These are phyloP conservation scores for Spinibarbus caldwelli DNA, from an alignment of 2,797 vertebrate genomes.

Conservation along the genomic window DNA sequence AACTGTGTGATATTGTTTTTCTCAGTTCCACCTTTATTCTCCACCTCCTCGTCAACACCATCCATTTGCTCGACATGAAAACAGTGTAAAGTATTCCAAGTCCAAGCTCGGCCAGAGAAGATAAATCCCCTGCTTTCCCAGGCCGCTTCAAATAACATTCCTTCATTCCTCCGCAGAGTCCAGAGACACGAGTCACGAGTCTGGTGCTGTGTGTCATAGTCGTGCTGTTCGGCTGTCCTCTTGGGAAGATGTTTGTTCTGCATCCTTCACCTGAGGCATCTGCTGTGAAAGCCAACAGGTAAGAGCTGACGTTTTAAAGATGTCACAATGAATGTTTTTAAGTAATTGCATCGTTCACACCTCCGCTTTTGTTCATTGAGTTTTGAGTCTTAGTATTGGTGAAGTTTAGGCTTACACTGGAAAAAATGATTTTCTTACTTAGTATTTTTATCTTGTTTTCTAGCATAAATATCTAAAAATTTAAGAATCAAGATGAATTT, in stretches of 20 bases:
- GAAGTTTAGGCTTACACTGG: too few species aligned
- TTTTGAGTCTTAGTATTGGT: too few species aligned
- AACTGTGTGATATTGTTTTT: conserved; percentile 23
- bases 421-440: too few species aligned
- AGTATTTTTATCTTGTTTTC: too few species aligned
- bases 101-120: conserved; percentile 69
- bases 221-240: conserved; percentile 65
- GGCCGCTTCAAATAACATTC: conserved; percentile 68
- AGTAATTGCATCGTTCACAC: too few species aligned
- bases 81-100: conserved; percentile 84
- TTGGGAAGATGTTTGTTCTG: conserved; percentile 68
- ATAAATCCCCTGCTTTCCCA: conserved; percentile 81
- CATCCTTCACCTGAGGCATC: conserved; percentile 63
- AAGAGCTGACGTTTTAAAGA: conserved; percentile 43
- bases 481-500: too few species aligned
- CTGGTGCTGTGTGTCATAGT: conserved; percentile 47
- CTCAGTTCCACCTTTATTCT: conserved; percentile 48
- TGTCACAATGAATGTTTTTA: too few species aligned
- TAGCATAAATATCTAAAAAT: too few species aligned
- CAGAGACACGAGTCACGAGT: conserved; percentile 64
- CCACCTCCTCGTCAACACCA: conserved; percentile 65
- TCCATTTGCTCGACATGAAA: conserved; percentile 73
- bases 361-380: background rate
- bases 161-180: conserved; percentile 43
- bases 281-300: conserved; percentile 66